Percentiles rank a stretch among this genome's conserved stretches.
Evolutionary conservation across 64 coral and sea anemone species (phyloP).

Genomic region (Actinia equina): DNA sequence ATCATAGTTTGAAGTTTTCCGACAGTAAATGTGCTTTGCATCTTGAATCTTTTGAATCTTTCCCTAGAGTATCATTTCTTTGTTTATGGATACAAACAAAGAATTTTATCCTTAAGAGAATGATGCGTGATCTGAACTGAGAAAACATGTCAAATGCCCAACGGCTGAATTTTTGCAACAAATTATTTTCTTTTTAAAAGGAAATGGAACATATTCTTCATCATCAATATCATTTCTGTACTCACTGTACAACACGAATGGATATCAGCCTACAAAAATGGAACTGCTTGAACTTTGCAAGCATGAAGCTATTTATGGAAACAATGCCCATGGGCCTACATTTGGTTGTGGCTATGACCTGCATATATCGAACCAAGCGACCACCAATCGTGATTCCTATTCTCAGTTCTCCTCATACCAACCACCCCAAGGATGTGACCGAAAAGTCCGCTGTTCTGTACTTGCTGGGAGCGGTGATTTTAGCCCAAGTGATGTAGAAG

Average conservation of each 20-base stretch:
- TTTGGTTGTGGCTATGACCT: background rate
- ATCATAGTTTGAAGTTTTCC: too few species aligned
- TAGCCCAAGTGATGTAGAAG: background rate
- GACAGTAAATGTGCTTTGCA: background rate
- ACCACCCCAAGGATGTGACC: background rate
- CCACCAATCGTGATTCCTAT: background rate
- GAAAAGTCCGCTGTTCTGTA: background rate
- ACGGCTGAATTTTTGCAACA: background rate
- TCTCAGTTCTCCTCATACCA: background rate
- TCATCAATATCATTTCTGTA: background rate
- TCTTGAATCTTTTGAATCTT: too few species aligned
- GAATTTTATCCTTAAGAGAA: too few species aligned
- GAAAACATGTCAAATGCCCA: too few species aligned
- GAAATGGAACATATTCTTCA: background rate
- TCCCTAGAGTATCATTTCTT: too few species aligned
- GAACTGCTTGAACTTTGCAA: background rate
- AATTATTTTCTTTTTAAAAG: background rate
- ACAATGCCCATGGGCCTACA: background rate
- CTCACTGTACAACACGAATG: constrained; percentile 1
- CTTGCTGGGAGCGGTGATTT: background rate
- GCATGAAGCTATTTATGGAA: background rate
- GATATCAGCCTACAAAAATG: background rate
- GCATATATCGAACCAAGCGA: background rate
- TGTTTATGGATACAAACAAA: too few species aligned
- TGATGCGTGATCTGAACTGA: too few species aligned